Percentiles rank a stretch among this genome's conserved stretches.
Conservation (phyloP, 2,888 invertebrate species). For the Zonitis immaculata region DNA sequence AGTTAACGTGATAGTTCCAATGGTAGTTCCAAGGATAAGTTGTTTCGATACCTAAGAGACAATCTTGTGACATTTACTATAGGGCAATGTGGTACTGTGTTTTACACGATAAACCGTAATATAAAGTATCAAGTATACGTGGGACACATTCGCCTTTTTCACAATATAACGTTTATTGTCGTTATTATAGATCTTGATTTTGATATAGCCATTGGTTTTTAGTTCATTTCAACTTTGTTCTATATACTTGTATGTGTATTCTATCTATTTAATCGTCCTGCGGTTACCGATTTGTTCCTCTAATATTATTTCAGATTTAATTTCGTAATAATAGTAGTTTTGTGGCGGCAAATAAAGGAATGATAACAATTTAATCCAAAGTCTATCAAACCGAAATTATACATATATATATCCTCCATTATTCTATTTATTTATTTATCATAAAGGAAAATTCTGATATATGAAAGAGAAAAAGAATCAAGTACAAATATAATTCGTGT, state of each 20-base stretch:
- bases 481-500: not conserved
- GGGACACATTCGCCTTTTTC: constrained; percentile 25
- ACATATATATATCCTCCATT: not conserved
- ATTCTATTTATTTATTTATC: not conserved
- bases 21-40: constrained; percentile 22
- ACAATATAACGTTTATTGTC: constrained; percentile 24
- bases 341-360: not conserved
- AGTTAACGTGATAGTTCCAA: constrained; percentile 20
- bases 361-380: not conserved
- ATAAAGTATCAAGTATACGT: constrained; percentile 24
- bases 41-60: constrained; percentile 15
- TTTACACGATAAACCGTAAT: constrained; percentile 22
- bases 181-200: constrained; percentile 22
- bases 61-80: constrained; percentile 21
- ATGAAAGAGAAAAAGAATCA: not conserved
- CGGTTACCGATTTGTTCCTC: constrained; percentile 16
- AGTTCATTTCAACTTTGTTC: constrained; percentile 9
- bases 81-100: constrained; percentile 23
- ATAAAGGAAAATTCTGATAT: no score
- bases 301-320: constrained; percentile 18
- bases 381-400: not conserved
- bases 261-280: constrained; percentile 20
- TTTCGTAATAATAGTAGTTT: not conserved
- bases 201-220: constrained; percentile 12
- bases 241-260: no score